Base-by-base conservation (phyloP, 2,113 vertebrate species). In the Thermophis baileyi region DNA sequence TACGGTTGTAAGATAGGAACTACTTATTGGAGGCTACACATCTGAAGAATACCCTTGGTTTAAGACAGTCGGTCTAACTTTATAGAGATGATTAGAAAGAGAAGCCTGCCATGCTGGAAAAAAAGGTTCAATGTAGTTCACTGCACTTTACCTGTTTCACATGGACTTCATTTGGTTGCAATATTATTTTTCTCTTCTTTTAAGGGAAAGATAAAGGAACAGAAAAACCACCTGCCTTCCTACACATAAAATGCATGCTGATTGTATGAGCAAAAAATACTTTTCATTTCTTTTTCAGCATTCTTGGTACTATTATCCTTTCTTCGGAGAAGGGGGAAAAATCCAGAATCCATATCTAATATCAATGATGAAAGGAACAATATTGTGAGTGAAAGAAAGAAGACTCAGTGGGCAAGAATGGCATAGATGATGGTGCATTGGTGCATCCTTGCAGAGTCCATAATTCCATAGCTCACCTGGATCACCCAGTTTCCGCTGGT, bases 401-500 rank as follows among this genome's bases (percentile, higher is more conserved):
- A n/a, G 85, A 89, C 16, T 20, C 3, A 92, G 8, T 53, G 63
- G 46, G 8, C 30, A 0, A 0, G 12, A 55, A 27, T 27, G 47
- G 47, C 8, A 35, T 25, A 51, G 10, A 81, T 46, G 87, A 74
- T 63, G 35, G 63, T 27, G 91, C 22, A 24, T 81, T 69, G 63
- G 88, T 30, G 91, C n/a, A 24, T 89, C 22, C 54, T 90, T 90
- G 10, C 46, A 40, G 46, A 90, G n/a, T 35, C 22, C 40, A 91
- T 94, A 93, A 30, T 40, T 60, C 91, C 11, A 27, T 60, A 92
- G 6, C 50, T 54, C 91, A 99, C 99, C 99, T 96, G 99, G 98
- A 95, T 99, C 97, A 1, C 98, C 98, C 0, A 98, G 94, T 91
- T 97, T 96, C 57, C 97, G 97, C 96, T 98, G 98, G 96, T 99